These are phyloP conservation scores for Pangasianodon gigas DNA, from an alignment of 2,113 vertebrate species.

Conservation along the genomic window DNA sequence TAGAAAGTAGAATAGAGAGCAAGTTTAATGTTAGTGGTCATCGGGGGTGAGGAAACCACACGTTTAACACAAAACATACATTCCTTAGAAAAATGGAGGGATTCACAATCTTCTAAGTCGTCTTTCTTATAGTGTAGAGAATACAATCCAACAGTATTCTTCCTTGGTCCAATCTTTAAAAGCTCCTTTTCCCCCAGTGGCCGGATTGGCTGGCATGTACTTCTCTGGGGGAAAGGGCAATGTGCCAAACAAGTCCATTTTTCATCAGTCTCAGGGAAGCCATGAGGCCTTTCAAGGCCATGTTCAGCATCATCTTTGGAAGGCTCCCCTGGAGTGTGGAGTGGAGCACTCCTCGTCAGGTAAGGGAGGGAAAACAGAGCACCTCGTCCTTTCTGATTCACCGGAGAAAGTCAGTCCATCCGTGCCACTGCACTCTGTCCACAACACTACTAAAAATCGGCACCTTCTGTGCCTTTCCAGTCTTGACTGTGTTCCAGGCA, in stretches of 20 bases:
- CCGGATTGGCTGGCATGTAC: neutral
- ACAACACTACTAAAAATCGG: neutral
- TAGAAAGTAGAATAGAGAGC: constrained; percentile 93
- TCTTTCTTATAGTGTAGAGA: constrained; percentile 51
- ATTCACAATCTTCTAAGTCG: constrained; percentile 66
- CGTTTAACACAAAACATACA: constrained; percentile 90
- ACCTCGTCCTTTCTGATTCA: constrained; percentile 11
- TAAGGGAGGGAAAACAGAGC: neutral
- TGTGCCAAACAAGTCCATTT: constrained; percentile 4
- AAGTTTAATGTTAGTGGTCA: constrained; percentile 92
- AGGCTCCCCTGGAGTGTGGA: constrained; percentile 6
- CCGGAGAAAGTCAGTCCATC: constrained; percentile 30
- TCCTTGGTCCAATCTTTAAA: constrained; percentile 32
- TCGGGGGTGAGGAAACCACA: constrained; percentile 89
- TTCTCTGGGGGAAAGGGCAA: neutral
- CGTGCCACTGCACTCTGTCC: constrained; percentile 40
- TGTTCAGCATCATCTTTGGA: constrained; percentile 47
- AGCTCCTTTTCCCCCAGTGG: constrained; percentile 37
- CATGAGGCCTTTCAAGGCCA: constrained; percentile 24
- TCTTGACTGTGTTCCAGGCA: constrained; percentile 28
- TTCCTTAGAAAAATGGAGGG: constrained; percentile 75
- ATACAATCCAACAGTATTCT: constrained; percentile 43
- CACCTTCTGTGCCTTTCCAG: constrained; percentile 14
- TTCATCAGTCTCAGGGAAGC: constrained; percentile 4
- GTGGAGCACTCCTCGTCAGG: constrained; percentile 18